Conservation (phyloP, 2,797 vertebrate species). For the Notolabrus celidotus region DNA sequence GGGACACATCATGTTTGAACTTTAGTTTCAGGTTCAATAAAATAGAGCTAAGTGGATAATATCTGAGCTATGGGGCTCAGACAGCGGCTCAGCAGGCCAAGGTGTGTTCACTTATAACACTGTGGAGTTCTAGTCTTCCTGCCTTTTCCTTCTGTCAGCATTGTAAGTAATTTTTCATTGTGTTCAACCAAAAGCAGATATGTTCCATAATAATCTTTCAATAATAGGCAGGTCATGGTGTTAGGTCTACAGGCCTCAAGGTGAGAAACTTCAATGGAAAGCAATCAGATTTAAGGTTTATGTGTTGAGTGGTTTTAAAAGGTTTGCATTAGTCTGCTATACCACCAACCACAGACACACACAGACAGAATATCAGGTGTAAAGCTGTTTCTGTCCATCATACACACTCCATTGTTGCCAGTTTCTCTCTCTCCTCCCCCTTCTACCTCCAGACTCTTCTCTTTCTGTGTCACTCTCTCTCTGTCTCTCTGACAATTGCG, state of each 20-base stretch:
- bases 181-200: constrained; percentile 44
- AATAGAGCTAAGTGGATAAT: constrained; percentile 6
- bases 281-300: constrained; percentile 76
- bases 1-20: not conserved
- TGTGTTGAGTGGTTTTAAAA: constrained; percentile 69
- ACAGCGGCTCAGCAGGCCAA: constrained; percentile 9
- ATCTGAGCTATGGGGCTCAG: not conserved
- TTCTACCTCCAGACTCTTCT: constrained; percentile 53
- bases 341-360: constrained; percentile 48
- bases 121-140: constrained; percentile 16
- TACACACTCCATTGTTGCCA: constrained; percentile 75
- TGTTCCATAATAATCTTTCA: constrained; percentile 56
- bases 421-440: constrained; percentile 35
- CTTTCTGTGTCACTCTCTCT: constrained; percentile 76
- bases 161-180: constrained; percentile 30
- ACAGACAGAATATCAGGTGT: constrained; percentile 63
- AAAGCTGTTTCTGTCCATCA: constrained; percentile 75
- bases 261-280: constrained; percentile 62
- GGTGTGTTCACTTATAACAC: constrained; percentile 8
- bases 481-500: constrained; percentile 93
- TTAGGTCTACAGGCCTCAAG: constrained; percentile 37
- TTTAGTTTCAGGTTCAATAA: not conserved
- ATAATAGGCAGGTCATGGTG: constrained; percentile 56
- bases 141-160: constrained; percentile 8
- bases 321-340: constrained; percentile 63